phyloP scores from a whole-genome alignment of 2,888 invertebrate species.

The Bellardia bayeri region DNA sequence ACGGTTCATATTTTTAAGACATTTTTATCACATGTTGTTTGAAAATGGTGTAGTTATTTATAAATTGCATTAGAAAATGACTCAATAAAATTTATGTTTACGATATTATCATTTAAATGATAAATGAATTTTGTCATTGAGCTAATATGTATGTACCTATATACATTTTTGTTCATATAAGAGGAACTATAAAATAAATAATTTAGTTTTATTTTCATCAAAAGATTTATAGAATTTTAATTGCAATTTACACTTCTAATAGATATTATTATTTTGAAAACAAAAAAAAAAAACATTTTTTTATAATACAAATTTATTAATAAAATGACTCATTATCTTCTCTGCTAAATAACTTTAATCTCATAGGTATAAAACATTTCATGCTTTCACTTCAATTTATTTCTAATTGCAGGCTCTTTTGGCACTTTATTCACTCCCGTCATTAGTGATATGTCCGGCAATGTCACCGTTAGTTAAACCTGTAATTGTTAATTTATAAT shows the following conservation, averaged over 20 bases:
- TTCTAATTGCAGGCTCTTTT: constrained; percentile 87
- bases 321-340: no score
- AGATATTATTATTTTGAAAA: no score
- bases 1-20: neutral
- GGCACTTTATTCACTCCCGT: constrained; percentile 90
- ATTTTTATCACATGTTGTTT: neutral
- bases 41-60: constrained; percentile 19
- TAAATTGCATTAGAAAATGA: constrained; percentile 30
- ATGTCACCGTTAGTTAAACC: constrained; percentile 87
- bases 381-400: no score
- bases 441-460: constrained; percentile 90
- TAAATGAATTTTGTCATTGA: constrained; percentile 5
- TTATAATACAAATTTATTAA: no score
- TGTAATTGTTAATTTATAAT: no score
- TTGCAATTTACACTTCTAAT: no score
- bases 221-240: neutral
- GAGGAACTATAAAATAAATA: neutral
- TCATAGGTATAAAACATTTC: no score
- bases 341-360: no score
- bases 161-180: neutral
- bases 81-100: constrained; percentile 5
- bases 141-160: neutral
- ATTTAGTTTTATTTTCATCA: neutral
- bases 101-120: neutral
- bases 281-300: no score